Conservation (phyloP, 2,797 vertebrate genomes). For the Novumbra hubbsi region DNA sequence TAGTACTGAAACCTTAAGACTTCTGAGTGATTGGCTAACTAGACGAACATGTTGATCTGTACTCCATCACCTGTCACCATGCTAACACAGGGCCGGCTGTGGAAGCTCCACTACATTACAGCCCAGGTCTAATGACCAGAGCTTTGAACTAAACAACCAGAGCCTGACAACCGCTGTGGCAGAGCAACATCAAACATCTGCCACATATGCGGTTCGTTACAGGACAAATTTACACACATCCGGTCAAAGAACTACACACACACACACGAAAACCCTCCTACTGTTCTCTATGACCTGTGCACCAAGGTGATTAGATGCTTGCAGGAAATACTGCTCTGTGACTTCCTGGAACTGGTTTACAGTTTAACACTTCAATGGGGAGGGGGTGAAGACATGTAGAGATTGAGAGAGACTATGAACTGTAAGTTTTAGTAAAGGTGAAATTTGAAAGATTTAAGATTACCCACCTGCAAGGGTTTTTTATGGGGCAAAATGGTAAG, state of each 20-base stretch:
- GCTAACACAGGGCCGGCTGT: slow-evolving; percentile 38
- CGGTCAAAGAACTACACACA: slow-evolving; percentile 1
- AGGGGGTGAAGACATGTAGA: slow-evolving; percentile 14
- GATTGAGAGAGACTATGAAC: slow-evolving; percentile 5
- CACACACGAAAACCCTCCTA: slow-evolving; percentile 22
- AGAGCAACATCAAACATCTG: slow-evolving; percentile 62
- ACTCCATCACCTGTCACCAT: slow-evolving; percentile 63
- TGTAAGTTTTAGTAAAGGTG: neutral
- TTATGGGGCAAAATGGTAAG: slow-evolving; percentile 12
- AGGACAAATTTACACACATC: slow-evolving; percentile 7
- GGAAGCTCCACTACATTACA: slow-evolving; percentile 42
- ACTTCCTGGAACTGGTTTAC: slow-evolving; percentile 57
- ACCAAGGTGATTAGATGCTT: slow-evolving; percentile 51
- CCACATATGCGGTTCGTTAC: slow-evolving; percentile 64
- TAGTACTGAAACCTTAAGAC: slow-evolving; percentile 19
- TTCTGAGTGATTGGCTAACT: slow-evolving; percentile 32
- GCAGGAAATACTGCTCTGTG: slow-evolving; percentile 64
- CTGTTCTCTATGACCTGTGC: slow-evolving; percentile 47
- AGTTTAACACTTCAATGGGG: slow-evolving; percentile 40
- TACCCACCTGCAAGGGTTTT: neutral
- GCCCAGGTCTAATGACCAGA: slow-evolving; percentile 16
- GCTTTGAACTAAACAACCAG: slow-evolving; percentile 61
- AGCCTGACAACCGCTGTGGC: slow-evolving; percentile 41
- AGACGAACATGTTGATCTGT: slow-evolving; percentile 48
- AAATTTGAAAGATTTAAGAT: neutral